Evolutionary conservation across 2,113 vertebrate species (phyloP).

Genomic region (Puffinus mauretanicus): DNA sequence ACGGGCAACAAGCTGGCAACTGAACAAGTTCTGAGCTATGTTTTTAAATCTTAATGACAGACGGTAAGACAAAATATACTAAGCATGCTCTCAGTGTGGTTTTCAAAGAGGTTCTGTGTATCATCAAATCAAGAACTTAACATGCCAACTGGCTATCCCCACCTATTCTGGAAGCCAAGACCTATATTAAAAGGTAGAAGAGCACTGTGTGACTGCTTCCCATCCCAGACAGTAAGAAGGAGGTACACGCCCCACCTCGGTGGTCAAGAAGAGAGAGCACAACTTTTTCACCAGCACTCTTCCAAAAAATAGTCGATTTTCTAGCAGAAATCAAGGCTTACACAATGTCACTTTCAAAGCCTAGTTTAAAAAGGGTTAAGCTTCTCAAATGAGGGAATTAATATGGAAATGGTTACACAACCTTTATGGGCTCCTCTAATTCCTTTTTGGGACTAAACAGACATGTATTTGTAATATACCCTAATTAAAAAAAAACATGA

Average conservation of each 20-base stretch:
- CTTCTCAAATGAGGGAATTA: not conserved
- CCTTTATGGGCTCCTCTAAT: not conserved
- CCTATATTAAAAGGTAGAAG: not conserved
- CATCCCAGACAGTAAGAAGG: not conserved
- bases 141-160: not conserved
- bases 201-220: not conserved
- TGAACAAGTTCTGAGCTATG: not conserved
- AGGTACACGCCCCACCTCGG: not conserved
- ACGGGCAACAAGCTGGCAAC: not conserved
- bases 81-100: not conserved
- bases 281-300: not conserved
- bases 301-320: not conserved
- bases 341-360: not conserved
- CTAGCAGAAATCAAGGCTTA: not conserved
- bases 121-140: not conserved
- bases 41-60: not conserved
- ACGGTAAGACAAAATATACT: not conserved
- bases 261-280: not conserved
- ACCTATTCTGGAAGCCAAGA: not conserved
- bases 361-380: not conserved
- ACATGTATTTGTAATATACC: not conserved
- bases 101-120: not conserved
- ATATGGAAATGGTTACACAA: constrained; percentile 24
- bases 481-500: not conserved
- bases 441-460: constrained; percentile 2